Base-by-base conservation (phyloP, 1,140 invertebrate species). In the Brachionus paranguensis region DNA sequence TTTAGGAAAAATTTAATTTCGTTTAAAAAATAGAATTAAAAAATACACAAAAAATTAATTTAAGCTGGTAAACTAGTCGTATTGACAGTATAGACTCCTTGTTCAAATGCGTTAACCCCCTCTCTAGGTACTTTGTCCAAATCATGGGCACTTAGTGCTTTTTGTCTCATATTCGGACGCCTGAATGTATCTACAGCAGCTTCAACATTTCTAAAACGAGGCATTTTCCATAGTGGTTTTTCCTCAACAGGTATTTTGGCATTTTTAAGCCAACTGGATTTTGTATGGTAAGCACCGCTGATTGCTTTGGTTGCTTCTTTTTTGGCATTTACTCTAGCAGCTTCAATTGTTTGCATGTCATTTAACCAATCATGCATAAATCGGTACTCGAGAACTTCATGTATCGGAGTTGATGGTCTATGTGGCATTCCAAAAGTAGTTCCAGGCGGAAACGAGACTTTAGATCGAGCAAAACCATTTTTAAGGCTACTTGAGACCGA, bases 141-240 rank as follows among this genome's bases (percentile, higher is more conserved):
- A 20, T 68, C 37, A 83, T 83, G 33, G 17, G 81, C 45, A 55
- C 81, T 83, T 3, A 50, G 37, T 14, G 81, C 81, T 47, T 47
- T 68, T 45, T 60, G 20, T 45, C 81, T 37, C 27, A 43, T 10
- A 3, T 41, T 12, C 11, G 29, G 50, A 41, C 14, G 53, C 24
- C 81, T 68, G 47, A 83, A 83, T 41, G 81, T 64, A 20, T 72
- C 68, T 37, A 83, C 81, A n/a, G 60, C 41, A 55, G 60, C 60
- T 68, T 70, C 60, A 0, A 83, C 47, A 55, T 83, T 68, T 47
- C 60, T 68, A 53, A 83, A 83, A 14, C 60, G 37, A 29, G 64
- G 43, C 81, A 83, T 83, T 70, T 83, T 83, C 81, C 81, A 83
- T 17, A 83, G 47, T 6, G 81, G 81, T 41, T 83, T 83, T 41